Evolutionary conservation across 2,797 vertebrate genomes (phyloP).

Genomic region (Phataginus tetradactyla): DNA sequence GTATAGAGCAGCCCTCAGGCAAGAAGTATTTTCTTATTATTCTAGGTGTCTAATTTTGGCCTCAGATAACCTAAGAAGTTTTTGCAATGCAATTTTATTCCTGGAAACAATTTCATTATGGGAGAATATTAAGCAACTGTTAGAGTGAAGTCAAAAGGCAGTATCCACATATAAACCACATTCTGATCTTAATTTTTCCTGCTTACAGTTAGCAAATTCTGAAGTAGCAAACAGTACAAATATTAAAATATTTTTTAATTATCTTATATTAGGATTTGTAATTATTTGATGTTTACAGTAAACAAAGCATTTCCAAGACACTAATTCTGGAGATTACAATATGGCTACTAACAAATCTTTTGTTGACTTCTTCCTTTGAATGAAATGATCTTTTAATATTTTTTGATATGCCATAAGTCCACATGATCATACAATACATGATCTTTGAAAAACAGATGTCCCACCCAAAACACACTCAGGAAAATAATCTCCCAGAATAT

Average conservation of each 20-base stretch:
- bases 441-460: conserved; percentile 16
- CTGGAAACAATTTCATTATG: conserved; percentile 65
- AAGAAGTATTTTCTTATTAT: conserved; percentile 55
- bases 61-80: conserved; percentile 53
- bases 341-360: not conserved
- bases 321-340: not conserved
- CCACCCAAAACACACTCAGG: not conserved
- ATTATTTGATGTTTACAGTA: not conserved
- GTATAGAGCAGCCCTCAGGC: conserved; percentile 14
- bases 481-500: not conserved
- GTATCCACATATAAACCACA: not conserved
- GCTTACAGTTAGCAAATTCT: conserved; percentile 17
- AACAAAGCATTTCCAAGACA: not conserved
- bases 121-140: conserved; percentile 45
- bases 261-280: not conserved
- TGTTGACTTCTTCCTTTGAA: not conserved
- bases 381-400: not conserved
- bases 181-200: not conserved
- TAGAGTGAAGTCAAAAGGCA: conserved; percentile 44
- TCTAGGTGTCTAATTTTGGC: conserved; percentile 56
- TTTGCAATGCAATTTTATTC: conserved; percentile 60
- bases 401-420: not conserved
- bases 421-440: not conserved
- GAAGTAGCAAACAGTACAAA: conserved; percentile 6
- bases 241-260: not conserved